These are phyloP conservation scores for Lepidostoma basale DNA, from an alignment of 1,140 invertebrate species.

Conservation along the genomic window DNA sequence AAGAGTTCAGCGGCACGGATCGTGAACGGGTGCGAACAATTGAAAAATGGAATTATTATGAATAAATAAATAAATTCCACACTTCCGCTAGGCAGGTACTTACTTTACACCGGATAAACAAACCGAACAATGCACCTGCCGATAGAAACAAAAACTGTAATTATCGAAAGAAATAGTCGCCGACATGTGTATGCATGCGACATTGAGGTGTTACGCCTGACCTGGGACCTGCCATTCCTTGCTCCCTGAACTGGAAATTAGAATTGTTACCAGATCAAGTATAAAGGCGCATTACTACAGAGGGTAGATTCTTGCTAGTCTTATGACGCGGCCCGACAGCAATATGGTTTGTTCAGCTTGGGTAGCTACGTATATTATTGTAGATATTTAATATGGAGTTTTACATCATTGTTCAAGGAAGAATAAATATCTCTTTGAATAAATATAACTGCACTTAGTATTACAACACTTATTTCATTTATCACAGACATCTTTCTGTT, in stretches of 20 bases:
- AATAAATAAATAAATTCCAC: constrained; percentile 40
- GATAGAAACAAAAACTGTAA: constrained; percentile 40
- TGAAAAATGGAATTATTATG: constrained; percentile 24
- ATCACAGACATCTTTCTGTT: too few relatives aligned
- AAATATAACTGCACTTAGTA: too few relatives aligned
- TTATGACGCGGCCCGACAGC: too few relatives aligned
- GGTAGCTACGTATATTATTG: too few relatives aligned
- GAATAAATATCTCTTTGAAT: too few relatives aligned
- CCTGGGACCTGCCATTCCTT: constrained; percentile 8
- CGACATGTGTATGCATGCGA: constrained; percentile 36
- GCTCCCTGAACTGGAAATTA: constrained; percentile 7
- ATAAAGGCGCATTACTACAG: too few relatives aligned
- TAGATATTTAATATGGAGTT: too few relatives aligned
- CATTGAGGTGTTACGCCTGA: constrained; percentile 22
- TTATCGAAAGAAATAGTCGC: constrained; percentile 40
- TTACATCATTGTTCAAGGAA: too few relatives aligned
- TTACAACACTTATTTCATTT: too few relatives aligned
- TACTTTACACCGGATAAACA: constrained; percentile 38
- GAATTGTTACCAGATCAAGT: too few relatives aligned
- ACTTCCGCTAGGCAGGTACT: constrained; percentile 28
- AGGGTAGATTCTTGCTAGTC: too few relatives aligned
- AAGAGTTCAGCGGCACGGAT: constrained; percentile 13
- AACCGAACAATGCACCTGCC: constrained; percentile 40
- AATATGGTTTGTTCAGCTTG: too few relatives aligned
- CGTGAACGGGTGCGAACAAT: constrained; percentile 20